Conservation (phyloP, 2,888 invertebrate species). For the Calliopum simillimum region DNA sequence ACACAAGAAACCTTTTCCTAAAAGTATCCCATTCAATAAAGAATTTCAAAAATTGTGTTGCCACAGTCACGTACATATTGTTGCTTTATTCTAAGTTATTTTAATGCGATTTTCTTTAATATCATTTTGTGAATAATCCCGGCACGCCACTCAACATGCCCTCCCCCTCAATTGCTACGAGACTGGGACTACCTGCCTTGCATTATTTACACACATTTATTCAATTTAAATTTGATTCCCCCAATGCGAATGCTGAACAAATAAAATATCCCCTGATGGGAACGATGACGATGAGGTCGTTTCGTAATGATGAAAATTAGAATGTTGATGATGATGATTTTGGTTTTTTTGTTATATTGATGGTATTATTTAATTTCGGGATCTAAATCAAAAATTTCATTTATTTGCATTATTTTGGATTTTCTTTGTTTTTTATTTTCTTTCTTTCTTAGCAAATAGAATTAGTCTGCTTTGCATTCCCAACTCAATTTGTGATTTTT, state of each 20-base stretch:
- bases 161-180: no score
- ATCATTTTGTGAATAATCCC: no score
- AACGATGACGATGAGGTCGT: conserved; percentile 18
- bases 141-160: no score
- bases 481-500: background rate
- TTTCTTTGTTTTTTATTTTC: conserved; percentile 18
- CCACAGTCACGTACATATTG: no score
- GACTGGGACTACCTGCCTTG: no score
- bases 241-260: conserved; percentile 9
- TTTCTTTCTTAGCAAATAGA: background rate
- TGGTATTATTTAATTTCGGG: background rate
- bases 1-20: no score
- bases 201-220: conserved; percentile 42
- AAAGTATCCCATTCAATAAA: no score
- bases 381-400: background rate
- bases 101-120: no score
- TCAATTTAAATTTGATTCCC: conserved; percentile 37
- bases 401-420: conserved; percentile 7
- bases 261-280: conserved; percentile 7
- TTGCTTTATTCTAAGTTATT: no score
- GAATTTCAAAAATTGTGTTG: no score
- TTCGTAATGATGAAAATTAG: background rate
- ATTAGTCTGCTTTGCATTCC: background rate
- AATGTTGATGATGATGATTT: conserved; percentile 1
- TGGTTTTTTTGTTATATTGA: background rate